Evolutionary conservation across 2,888 invertebrate genomes (phyloP).

Genomic region (Heterodera filipjevi): DNA sequence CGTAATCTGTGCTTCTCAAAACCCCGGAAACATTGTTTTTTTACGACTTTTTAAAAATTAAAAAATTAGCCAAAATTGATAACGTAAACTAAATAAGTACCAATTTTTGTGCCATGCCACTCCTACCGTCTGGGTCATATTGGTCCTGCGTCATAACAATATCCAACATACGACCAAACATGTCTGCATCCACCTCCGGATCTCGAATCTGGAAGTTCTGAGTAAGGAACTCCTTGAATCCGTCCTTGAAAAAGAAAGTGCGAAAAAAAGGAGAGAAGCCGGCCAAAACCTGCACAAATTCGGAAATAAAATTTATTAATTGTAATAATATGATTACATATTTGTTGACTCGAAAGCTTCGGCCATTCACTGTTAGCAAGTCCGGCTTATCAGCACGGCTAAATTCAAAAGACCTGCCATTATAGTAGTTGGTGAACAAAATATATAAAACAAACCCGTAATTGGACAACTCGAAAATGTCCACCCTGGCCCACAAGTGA

Average conservation of each 20-base stretch:
- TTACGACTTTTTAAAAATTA: too few relatives aligned
- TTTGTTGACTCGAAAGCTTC: not conserved
- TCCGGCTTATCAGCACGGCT: not conserved
- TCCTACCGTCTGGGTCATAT: not conserved
- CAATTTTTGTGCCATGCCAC: too few relatives aligned
- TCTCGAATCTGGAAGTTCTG: slow-evolving; percentile 13
- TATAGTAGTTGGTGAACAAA: not conserved
- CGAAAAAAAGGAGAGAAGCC: slow-evolving; percentile 1
- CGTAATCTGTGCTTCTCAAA: too few relatives aligned
- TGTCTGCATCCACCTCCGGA: slow-evolving; percentile 1
- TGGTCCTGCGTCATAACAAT: not conserved
- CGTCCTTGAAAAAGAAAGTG: slow-evolving; percentile 17
- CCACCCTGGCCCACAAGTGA: not conserved
- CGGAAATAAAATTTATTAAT: not conserved
- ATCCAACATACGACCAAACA: slow-evolving; percentile 10
- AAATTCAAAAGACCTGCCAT: not conserved
- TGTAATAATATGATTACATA: not conserved
- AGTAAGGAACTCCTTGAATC: slow-evolving; percentile 11
- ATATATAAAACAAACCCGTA: not conserved
- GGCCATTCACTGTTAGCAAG: not conserved
- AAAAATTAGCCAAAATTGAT: too few relatives aligned
- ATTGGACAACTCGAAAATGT: slow-evolving; percentile 7
- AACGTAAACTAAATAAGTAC: too few relatives aligned
- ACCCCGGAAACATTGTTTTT: too few relatives aligned
- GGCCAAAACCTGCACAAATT: not conserved